Conservation (phyloP, 2,888 invertebrate species). For the Lissonota sp. region DNA sequence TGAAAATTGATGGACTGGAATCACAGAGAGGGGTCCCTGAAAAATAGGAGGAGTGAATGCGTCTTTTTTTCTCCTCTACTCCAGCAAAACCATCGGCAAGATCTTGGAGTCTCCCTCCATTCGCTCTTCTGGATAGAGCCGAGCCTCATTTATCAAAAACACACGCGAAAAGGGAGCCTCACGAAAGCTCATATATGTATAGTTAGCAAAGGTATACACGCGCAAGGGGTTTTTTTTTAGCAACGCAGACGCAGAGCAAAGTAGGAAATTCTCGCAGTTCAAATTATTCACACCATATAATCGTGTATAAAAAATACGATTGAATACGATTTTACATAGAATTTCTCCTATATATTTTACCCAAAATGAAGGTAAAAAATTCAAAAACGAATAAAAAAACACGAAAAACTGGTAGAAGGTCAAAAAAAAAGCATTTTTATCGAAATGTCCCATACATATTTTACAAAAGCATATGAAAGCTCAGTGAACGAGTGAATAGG, state of each 20-base stretch:
- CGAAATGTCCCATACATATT: background rate
- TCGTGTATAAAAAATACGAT: background rate
- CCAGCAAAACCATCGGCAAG: conserved; percentile 16
- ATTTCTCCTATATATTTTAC: background rate
- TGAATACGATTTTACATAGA: conserved; percentile 16
- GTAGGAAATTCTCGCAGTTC: background rate
- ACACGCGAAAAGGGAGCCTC: conserved; percentile 55
- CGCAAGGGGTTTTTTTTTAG: conserved; percentile 9
- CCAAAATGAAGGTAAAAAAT: too few relatives aligned
- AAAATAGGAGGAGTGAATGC: conserved; percentile 55
- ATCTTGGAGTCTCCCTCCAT: background rate
- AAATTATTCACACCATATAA: too few relatives aligned
- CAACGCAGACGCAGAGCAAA: background rate
- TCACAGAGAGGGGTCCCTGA: conserved; percentile 70
- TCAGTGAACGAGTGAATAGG: conserved; percentile 3
- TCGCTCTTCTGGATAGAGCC: conserved; percentile 43
- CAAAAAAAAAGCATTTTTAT: too few relatives aligned
- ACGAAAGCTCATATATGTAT: conserved; percentile 37
- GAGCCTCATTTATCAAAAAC: conserved; percentile 61
- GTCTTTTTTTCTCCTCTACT: conserved; percentile 62
- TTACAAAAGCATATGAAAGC: background rate
- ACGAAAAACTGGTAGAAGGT: too few relatives aligned
- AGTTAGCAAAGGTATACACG: background rate
- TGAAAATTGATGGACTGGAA: conserved; percentile 83
- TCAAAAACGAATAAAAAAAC: too few relatives aligned